phyloP scores from a whole-genome alignment of 2,797 vertebrate species.

The Ispidina lecontei region DNA sequence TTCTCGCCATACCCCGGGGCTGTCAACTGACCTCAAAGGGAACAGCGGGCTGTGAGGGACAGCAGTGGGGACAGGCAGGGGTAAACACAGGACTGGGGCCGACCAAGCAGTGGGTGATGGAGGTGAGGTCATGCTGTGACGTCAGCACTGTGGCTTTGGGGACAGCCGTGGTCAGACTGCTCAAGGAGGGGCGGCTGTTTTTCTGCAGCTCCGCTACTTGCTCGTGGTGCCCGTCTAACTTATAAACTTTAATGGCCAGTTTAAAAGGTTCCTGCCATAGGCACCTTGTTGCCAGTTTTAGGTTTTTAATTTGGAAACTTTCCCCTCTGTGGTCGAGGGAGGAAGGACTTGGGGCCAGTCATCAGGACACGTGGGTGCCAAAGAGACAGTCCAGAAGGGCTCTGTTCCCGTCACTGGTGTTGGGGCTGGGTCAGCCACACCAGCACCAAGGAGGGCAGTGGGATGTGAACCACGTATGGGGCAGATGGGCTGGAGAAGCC shows the following conservation, averaged over 20 bases:
- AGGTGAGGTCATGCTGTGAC: slow-evolving; percentile 75
- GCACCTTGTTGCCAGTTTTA: slow-evolving; percentile 84
- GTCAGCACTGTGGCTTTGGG: slow-evolving; percentile 79
- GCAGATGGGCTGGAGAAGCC: not conserved
- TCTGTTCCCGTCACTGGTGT: slow-evolving; percentile 58
- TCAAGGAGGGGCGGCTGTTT: slow-evolving; percentile 77
- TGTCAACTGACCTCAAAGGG: slow-evolving; percentile 69
- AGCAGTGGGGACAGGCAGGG: slow-evolving; percentile 28
- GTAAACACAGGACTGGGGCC: slow-evolving; percentile 76
- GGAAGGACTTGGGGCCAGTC: slow-evolving; percentile 78
- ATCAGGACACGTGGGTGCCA: slow-evolving; percentile 76
- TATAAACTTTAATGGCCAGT: slow-evolving; percentile 85
- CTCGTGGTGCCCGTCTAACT: slow-evolving; percentile 79
- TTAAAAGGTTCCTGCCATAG: slow-evolving; percentile 83
- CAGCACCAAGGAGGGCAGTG: not conserved
- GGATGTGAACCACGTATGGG: accelerated
- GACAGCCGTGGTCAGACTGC: slow-evolving; percentile 78
- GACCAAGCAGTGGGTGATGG: slow-evolving; percentile 59
- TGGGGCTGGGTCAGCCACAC: not conserved
- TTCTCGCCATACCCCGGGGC: slow-evolving; percentile 57
- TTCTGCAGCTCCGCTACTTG: slow-evolving; percentile 69
- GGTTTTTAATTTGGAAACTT: slow-evolving; percentile 86
- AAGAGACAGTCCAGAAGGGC: slow-evolving; percentile 68
- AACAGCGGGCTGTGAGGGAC: slow-evolving; percentile 48
- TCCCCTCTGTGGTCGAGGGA: slow-evolving; percentile 79